Evolutionary conservation across 2,888 invertebrate species (phyloP).

Genomic region (Chromoteleia sp.): DNA sequence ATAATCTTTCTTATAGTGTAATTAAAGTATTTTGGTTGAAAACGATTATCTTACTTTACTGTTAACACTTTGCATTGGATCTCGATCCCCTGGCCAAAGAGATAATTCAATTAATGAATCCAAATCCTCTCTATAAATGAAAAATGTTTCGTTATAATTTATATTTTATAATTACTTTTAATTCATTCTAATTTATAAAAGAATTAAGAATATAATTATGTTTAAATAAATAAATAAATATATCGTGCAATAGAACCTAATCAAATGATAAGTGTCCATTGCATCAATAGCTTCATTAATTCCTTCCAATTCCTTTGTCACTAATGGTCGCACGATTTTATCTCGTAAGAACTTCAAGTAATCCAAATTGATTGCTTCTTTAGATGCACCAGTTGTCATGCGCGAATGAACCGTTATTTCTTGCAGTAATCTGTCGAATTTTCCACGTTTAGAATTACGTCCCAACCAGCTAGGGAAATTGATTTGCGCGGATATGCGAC

Average conservation of each 20-base stretch:
- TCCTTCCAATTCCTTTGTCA: slow-evolving; percentile 89
- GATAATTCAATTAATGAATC: slow-evolving; percentile 95
- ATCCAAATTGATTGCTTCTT: slow-evolving; percentile 93
- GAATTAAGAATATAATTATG: not conserved
- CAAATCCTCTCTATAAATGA: slow-evolving; percentile 91
- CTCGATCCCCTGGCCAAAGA: slow-evolving; percentile 92
- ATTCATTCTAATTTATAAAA: not conserved
- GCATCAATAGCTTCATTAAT: slow-evolving; percentile 89
- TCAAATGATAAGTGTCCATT: slow-evolving; percentile 93
- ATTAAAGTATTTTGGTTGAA: no score
- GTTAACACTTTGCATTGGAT: slow-evolving; percentile 91
- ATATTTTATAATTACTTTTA: not conserved
- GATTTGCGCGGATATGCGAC: slow-evolving; percentile 91
- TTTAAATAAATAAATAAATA: not conserved
- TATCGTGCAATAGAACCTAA: no score
- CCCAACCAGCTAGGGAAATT: slow-evolving; percentile 98
- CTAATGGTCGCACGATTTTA: slow-evolving; percentile 91
- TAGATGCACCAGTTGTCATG: slow-evolving; percentile 86
- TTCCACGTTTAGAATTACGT: slow-evolving; percentile 94
- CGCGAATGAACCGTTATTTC: slow-evolving; percentile 81
- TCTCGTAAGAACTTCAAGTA: slow-evolving; percentile 93
- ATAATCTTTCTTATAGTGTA: not conserved
- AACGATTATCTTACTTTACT: slow-evolving; percentile 89
- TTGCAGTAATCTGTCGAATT: slow-evolving; percentile 89
- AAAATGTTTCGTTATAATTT: not conserved